A percentile compares a stretch with the other conserved stretches of the same genome.
phyloP scores from a whole-genome alignment of 2,113 vertebrate species.

The Psephotus haematonotus region DNA sequence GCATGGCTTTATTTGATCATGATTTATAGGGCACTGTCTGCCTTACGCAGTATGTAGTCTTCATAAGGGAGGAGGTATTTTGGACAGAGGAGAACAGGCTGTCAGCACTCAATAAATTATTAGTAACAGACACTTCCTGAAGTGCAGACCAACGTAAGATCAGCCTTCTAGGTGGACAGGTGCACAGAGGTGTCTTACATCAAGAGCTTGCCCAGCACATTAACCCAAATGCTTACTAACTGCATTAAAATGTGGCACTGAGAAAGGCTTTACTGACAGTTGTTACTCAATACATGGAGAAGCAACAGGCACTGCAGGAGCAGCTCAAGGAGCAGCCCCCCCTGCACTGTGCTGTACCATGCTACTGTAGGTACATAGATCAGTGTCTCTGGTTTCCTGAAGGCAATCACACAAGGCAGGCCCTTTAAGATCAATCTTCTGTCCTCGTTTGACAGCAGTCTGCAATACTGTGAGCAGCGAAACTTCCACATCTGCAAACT shows the following conservation, averaged over 20 bases:
- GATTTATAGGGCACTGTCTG: slow-evolving; percentile 63
- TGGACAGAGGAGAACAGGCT: slow-evolving; percentile 22
- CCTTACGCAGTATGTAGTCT: neutral
- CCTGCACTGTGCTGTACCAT: neutral
- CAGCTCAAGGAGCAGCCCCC: neutral
- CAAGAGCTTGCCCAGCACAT: neutral
- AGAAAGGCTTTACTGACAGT: neutral
- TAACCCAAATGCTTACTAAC: neutral
- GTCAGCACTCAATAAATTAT: slow-evolving; percentile 62
- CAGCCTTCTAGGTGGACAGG: slow-evolving; percentile 46
- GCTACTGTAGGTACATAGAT: neutral
- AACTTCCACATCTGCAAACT: slow-evolving; percentile 3
- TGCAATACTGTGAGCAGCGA: neutral
- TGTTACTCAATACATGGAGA: neutral
- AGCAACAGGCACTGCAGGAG: neutral
- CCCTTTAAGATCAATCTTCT: neutral
- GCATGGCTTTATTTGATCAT: slow-evolving; percentile 34
- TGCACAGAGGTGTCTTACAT: slow-evolving; percentile 19
- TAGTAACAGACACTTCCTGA: slow-evolving; percentile 39
- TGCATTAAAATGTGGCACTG: neutral
- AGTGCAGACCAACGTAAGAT: neutral
- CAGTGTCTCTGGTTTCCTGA: neutral
- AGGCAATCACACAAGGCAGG: neutral
- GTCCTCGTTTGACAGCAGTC: neutral
- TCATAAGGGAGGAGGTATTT: slow-evolving; percentile 15